Evolutionary conservation across 2,888 invertebrate genomes (phyloP).

Genomic region (Sesia bembeciformis): DNA sequence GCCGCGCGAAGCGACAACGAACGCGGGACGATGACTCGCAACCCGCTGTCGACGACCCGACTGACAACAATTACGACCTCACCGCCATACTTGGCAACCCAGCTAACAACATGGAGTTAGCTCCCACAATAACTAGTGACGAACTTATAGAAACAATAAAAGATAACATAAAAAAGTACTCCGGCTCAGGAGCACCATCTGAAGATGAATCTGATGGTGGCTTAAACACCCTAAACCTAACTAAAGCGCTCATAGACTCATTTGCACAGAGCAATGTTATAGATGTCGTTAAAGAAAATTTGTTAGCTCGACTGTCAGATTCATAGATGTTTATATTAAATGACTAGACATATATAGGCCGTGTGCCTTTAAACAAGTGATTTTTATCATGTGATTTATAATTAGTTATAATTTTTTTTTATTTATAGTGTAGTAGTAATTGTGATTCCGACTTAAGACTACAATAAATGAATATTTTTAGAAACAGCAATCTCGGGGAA

Average conservation of each 20-base stretch:
- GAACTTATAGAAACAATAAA: conserved; percentile 45
- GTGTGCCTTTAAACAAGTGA: no score
- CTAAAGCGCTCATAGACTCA: conserved; percentile 76
- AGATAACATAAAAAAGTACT: conserved; percentile 38
- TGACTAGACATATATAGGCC: no score
- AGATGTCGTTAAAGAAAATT: conserved; percentile 65
- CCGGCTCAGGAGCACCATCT: conserved; percentile 22
- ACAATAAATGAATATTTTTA: no score
- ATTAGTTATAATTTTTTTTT: no score
- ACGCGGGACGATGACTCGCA: conserved; percentile 38
- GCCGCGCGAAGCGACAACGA: conserved; percentile 49
- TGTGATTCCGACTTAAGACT: no score
- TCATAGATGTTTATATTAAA: background rate
- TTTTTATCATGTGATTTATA: no score
- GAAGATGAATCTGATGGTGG: conserved; percentile 51
- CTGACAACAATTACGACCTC: conserved; percentile 33
- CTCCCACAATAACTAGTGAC: conserved; percentile 26
- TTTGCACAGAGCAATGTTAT: conserved; percentile 78
- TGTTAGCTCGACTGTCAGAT: conserved; percentile 36
- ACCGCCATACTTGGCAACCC: conserved; percentile 35
- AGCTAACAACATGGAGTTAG: conserved; percentile 37
- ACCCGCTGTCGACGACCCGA: conserved; percentile 4
- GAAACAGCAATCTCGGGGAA: no score
- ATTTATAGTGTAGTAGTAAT: no score
- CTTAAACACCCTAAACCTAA: conserved; percentile 41